phyloP scores from a whole-genome alignment of 1,140 invertebrate genomes.

The Ips nitidus region DNA sequence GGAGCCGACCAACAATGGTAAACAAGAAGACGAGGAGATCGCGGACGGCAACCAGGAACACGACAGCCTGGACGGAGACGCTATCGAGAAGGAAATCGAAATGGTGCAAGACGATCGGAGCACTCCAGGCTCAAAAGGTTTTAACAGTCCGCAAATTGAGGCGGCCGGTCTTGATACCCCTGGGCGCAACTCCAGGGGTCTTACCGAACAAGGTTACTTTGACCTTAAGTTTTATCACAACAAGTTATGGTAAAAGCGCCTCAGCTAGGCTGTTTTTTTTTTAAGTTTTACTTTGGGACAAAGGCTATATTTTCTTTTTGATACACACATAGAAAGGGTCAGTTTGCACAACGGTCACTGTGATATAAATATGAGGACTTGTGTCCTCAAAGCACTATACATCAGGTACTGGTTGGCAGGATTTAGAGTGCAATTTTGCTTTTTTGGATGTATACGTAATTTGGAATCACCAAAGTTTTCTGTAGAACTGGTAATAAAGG shows the following conservation, averaged over 20 bases:
- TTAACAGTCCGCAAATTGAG: constrained; percentile 21
- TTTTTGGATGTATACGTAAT: no score
- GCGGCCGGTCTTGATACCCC: constrained; percentile 28
- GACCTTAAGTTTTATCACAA: constrained; percentile 67
- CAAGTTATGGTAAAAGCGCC: constrained; percentile 58
- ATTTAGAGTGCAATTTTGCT: no score
- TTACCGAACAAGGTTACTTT: constrained; percentile 61
- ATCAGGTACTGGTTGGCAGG: no score
- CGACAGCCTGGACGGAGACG: constrained; percentile 17
- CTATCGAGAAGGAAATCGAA: constrained; percentile 17
- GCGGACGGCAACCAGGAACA: constrained; percentile 19
- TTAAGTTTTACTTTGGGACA: neutral
- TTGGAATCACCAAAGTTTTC: no score
- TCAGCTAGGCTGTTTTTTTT: neutral
- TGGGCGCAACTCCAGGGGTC: constrained; percentile 42
- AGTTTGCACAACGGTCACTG: no score
- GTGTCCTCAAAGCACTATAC: no score
- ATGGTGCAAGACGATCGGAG: constrained; percentile 11
- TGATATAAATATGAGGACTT: no score
- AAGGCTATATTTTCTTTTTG: no score
- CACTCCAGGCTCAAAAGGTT: constrained; percentile 9
- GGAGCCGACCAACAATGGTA: constrained; percentile 46
- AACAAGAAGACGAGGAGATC: constrained; percentile 43
- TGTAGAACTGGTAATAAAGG: no score
- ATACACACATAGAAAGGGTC: no score